Evolutionary conservation across 2,797 vertebrate species (phyloP).

Genomic region (Balearica regulorum): DNA sequence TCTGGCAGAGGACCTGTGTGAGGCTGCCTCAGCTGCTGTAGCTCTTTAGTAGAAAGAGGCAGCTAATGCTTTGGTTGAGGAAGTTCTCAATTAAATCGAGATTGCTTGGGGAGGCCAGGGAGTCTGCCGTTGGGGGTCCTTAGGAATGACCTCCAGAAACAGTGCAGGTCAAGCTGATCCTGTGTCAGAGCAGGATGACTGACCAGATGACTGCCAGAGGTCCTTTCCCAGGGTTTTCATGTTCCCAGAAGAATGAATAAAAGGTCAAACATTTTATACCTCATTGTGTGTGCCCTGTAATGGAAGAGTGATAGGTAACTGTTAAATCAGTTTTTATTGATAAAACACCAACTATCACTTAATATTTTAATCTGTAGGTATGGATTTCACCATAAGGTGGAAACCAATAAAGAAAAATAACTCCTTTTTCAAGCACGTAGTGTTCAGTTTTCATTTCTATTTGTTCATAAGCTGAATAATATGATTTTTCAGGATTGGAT

Average conservation of each 20-base stretch:
- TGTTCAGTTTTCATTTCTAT: background rate
- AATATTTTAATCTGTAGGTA: background rate
- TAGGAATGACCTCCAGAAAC: background rate
- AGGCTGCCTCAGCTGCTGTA: background rate
- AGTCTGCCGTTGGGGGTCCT: background rate
- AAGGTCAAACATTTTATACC: constrained; percentile 7
- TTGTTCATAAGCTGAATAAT: background rate
- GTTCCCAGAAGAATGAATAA: background rate
- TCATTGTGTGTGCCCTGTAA: background rate
- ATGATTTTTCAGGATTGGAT: background rate
- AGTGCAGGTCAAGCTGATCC: background rate
- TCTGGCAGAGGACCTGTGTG: background rate
- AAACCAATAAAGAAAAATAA: background rate
- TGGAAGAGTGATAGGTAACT: background rate
- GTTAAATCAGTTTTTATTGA: constrained; percentile 5
- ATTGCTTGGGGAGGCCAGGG: background rate
- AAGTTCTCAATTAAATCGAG: background rate
- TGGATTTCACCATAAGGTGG: background rate
- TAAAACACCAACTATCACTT: background rate
- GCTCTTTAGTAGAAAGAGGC: background rate
- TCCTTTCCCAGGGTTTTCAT: constrained; percentile 1
- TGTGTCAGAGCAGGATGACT: background rate
- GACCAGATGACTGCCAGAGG: background rate
- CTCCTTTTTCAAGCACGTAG: background rate
- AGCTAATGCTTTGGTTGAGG: background rate